Evolutionary conservation across 2,888 invertebrate genomes (phyloP), one percentile per base, ranked within the genome.

Genomic region (Ophion obscuratus): DNA sequence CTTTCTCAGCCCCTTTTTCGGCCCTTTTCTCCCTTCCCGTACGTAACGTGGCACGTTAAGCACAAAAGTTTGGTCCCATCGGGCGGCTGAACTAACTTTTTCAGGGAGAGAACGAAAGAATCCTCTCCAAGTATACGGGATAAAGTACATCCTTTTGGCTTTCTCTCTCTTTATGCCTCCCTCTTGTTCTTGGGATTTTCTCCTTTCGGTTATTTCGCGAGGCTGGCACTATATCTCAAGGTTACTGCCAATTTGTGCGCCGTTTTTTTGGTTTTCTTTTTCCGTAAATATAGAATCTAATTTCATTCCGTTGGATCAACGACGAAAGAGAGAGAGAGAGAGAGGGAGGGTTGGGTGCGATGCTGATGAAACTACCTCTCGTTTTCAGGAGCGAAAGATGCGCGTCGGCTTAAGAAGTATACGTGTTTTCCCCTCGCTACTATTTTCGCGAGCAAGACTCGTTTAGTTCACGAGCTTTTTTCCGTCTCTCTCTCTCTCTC

Each of bases 11-110:
- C 66, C 66, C 76, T 53, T 74, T 40, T 61, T 61, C 40, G n/a
- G 31, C 61, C 24, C 40, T 24, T 24, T 70, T 53, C 44, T 61
- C 61, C 44, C 79, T 44, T 59, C 76, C 59, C 80, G 68, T 77
- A 71, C 31, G 31, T 31, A 31, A 31, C 31, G 31, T 31, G 31
- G 81, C 82, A 80, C 67, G 85, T 84, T 87, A 89, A 86, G 87
- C 88, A 88, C 85, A 89, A 92, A 91, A 89, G 88, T 90, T 89
- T 88, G 78, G 71, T 79, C 88, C 82, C 81, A 84, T 84, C 83
- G 86, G 84, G 77, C 83, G 83, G 83, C 86, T 83, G 59, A 87
- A 81, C 85, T 86, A 88, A 88, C 87, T 89, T 86, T 85, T 78
- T 82, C 77, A 67, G 44, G 61, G 83, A 76, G 82, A 47, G 77